Conservation (phyloP, 2,888 invertebrate species). For the Heteropelma amictum region DNA sequence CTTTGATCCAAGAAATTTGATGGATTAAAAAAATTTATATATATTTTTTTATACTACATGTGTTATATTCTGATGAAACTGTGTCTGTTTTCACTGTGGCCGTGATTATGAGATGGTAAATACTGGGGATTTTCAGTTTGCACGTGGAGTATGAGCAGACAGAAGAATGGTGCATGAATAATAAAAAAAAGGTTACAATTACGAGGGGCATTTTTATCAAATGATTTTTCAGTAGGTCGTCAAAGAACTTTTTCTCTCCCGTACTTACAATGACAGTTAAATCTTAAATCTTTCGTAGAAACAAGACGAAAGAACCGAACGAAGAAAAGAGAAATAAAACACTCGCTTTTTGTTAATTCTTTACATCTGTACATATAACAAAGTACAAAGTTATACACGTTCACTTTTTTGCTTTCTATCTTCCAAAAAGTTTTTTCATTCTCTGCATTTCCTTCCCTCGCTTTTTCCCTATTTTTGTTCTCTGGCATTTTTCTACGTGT, state of each 20-base stretch:
- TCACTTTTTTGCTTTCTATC: slow-evolving; percentile 27
- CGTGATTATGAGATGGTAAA: too few species aligned
- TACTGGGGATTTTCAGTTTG: too few species aligned
- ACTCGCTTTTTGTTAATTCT: slow-evolving; percentile 13
- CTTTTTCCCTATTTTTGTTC: neutral
- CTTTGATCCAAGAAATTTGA: too few species aligned
- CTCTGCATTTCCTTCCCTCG: neutral
- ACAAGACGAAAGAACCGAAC: slow-evolving; percentile 25
- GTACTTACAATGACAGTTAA: neutral
- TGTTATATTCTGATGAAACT: too few species aligned
- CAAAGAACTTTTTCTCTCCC: slow-evolving; percentile 11
- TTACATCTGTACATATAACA: neutral
- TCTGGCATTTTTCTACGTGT: neutral
- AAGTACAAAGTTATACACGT: slow-evolving; percentile 7
- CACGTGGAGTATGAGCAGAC: too few species aligned
- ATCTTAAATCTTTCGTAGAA: neutral
- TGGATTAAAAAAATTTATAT: too few species aligned
- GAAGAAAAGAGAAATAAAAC: slow-evolving; percentile 7
- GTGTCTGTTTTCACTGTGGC: too few species aligned
- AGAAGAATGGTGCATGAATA: slow-evolving; percentile 38
- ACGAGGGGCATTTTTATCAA: slow-evolving; percentile 38
- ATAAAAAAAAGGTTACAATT: slow-evolving; percentile 19
- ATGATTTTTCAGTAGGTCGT: slow-evolving; percentile 53
- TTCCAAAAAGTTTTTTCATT: neutral
- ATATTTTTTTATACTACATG: too few species aligned